phyloP scores from a whole-genome alignment of 2,888 invertebrate genomes.

The Reticulitermes lucifugus region DNA sequence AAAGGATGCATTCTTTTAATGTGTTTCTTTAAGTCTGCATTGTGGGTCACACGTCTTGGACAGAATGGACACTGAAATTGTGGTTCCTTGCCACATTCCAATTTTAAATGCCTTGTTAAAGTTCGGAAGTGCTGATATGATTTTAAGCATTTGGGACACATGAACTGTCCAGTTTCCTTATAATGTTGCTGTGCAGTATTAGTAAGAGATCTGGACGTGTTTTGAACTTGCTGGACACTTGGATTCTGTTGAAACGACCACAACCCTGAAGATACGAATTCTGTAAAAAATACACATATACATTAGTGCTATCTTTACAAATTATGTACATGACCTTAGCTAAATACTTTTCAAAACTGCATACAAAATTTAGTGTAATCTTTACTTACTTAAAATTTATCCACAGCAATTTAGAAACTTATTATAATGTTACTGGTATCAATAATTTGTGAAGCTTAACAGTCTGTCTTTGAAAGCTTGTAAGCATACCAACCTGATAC shows the following conservation, averaged over 20 bases:
- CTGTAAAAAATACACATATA: not conserved
- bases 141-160: constrained; percentile 21
- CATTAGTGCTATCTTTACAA: not conserved
- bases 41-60: constrained; percentile 50
- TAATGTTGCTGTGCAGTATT: not conserved
- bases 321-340: not conserved
- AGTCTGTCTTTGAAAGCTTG: too few relatives aligned
- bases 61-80: constrained; percentile 63
- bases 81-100: constrained; percentile 69
- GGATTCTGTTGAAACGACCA: not conserved
- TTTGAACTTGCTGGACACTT: not conserved
- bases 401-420: too few relatives aligned
- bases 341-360: not conserved
- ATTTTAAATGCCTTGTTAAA: constrained; percentile 61
- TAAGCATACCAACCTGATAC: too few relatives aligned
- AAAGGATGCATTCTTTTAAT: constrained; percentile 43
- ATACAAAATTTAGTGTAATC: too few relatives aligned
- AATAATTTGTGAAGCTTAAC: too few relatives aligned
- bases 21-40: constrained; percentile 53
- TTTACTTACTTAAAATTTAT: too few relatives aligned
- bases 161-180: not conserved
- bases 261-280: not conserved
- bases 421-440: too few relatives aligned
- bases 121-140: constrained; percentile 18
- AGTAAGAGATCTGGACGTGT: not conserved